Evolutionary conservation across 2,113 vertebrate species (phyloP), one percentile per base, ranked within the genome.

Genomic region (Turdus rufiventris): DNA sequence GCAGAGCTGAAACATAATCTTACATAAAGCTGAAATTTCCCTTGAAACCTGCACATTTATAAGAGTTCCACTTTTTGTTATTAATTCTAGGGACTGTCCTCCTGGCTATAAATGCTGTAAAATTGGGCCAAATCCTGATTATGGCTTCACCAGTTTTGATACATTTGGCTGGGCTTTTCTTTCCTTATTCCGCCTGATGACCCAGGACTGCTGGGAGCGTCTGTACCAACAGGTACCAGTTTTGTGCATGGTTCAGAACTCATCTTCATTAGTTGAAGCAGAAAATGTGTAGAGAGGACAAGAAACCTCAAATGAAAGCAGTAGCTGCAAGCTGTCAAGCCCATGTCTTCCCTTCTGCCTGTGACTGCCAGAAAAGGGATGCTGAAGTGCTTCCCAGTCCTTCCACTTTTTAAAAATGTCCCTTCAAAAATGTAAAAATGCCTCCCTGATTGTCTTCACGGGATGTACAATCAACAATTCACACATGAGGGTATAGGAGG

Each of bases 151-250:
- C 84, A 99, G 99, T 96, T 99, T 99, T 62, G 99, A 99, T 81
- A 98, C 98, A 3, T 99, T 99, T 23, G 98, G 98, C 5, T 99
- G 99, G 99, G 99, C 99, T 74, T 99, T 99, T 51, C 98, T 99
- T 23, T 98, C 99, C 1, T 93, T 99, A 42, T 99, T 99, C 61
- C 98, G 99, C 19, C 98, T 99, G 75, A 99, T 99, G 99, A 99
- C 99, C 1, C 99, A 99, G 63, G 99, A 99, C 96, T 99, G 98
- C 97, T 99, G 99, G 99, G 99, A 99, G 43, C 99, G 99, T 74
- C 98, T 99, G 53, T 99, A 99, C 95, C 99, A 99, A 94, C 99
- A 99, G 99, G 99, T 99, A 97, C 25, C 34, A 85, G 18, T 34
- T 85, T 67, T 43, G 18, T 40, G 36, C 18, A 9, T 33, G 26